Evolutionary conservation across 2,797 vertebrate genomes (phyloP), one percentile per base, ranked within the genome.

Genomic region (Propithecus perrieri): DNA sequence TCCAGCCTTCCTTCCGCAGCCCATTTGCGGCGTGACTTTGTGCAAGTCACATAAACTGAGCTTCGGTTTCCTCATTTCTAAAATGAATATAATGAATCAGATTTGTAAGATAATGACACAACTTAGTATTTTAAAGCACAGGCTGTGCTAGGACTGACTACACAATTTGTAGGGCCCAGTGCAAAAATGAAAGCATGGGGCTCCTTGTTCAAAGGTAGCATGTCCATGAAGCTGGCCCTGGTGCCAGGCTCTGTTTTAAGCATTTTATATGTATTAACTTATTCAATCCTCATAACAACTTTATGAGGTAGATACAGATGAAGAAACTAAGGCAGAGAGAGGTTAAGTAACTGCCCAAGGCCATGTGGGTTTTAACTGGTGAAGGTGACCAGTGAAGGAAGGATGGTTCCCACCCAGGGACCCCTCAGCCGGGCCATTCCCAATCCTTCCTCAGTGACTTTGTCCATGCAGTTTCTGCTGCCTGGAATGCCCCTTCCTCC

Each of bases 91-190:
- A 85, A 24, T 90, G 55, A 94, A 84, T 89, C 75, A 20, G 5
- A 96, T 74, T 94, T 76, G 24, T 63, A 55, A 90, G 55, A 87
- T 86, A 85, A 89, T 83, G 46, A 78, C 6, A 30, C 78, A 76
- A 72, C 75, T 20, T 65, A 74, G 83, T 50, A 74, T 95, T 80
- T 94, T 59, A 50, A 95, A 90, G 65, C 67, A 76, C 50, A 17
- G 18, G 22, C 35, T 41, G 5, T 48, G 38, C 55, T 43, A 53
- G 61, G 72, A 41, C 69, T 22, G 24, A 15, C 35, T 85, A 43
- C 12, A 26, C 55, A 76, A 93, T 74, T 89, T 65, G 83, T 69
- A 28, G 80, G 63, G n/a, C 61, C 20, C 33, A n/a, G 24, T 33
- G 35, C 18, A 55, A 76, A 76, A 93, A 79, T 33, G 43, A 94